phyloP scores from a whole-genome alignment of 2,797 vertebrate genomes.

The Sparidentex hasta region DNA sequence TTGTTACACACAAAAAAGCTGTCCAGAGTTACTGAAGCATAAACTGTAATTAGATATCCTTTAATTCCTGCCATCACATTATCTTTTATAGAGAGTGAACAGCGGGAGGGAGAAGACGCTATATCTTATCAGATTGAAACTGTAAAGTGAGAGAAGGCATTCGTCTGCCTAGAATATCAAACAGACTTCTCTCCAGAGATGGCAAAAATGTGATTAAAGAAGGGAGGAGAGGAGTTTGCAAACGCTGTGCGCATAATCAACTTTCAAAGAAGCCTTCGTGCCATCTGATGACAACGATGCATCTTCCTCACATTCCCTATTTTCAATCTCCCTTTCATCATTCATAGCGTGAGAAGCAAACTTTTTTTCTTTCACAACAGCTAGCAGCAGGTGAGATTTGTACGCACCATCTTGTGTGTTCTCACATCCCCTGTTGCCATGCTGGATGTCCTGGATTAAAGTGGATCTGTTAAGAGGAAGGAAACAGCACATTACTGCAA shows the following conservation, averaged over 20 bases:
- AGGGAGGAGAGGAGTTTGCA: constrained; percentile 70
- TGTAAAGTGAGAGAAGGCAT: constrained; percentile 64
- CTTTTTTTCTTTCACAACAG: constrained; percentile 6
- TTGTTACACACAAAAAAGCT: constrained; percentile 15
- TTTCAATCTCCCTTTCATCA: constrained; percentile 66
- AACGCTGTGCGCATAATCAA: constrained; percentile 71
- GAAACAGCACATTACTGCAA: constrained; percentile 30
- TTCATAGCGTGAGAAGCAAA: constrained; percentile 29
- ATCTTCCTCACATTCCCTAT: constrained; percentile 52
- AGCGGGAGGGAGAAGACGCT: constrained; percentile 41
- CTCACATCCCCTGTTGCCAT: constrained; percentile 89
- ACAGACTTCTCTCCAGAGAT: constrained; percentile 75
- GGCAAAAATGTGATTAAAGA: constrained; percentile 80
- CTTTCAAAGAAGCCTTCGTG: constrained; percentile 72
- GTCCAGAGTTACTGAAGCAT: constrained; percentile 31
- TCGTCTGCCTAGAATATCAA: constrained; percentile 79
- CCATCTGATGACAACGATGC: constrained; percentile 68
- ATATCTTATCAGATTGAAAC: constrained; percentile 67
- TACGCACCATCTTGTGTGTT: constrained; percentile 80
- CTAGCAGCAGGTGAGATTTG: constrained; percentile 27
- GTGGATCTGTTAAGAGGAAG: constrained; percentile 79
- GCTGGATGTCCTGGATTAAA: constrained; percentile 90
- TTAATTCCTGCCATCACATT: constrained; percentile 33
- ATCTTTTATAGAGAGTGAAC: constrained; percentile 35
- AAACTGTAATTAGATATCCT: constrained; percentile 40